Percentiles rank a stretch among this genome's conserved stretches.
These are phyloP conservation scores for Minunthozetes semirufus DNA, from an alignment of 2,888 invertebrate species.

Conservation along the genomic window DNA sequence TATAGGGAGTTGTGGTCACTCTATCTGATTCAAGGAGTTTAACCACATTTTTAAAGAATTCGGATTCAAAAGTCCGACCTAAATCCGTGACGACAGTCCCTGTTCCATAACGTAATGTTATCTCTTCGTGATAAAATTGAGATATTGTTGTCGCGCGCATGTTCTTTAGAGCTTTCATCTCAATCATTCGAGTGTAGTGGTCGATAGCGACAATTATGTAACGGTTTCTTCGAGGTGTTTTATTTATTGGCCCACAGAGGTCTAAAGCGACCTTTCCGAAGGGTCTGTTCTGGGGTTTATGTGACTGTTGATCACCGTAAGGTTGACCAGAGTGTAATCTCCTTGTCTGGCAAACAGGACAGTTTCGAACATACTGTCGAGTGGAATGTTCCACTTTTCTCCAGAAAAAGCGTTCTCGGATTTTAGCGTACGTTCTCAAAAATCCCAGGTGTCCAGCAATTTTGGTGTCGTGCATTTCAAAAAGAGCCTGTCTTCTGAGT, in stretches of 20 bases:
- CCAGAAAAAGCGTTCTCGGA: too few species aligned
- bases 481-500: too few species aligned
- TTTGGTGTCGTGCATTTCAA: too few species aligned
- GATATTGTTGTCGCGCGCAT: neutral
- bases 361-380: neutral
- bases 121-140: neutral
- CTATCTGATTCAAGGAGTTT: too few species aligned
- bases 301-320: neutral
- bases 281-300: neutral
- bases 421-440: too few species aligned
- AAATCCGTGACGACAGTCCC: slow-evolving; percentile 39
- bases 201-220: slow-evolving; percentile 38
- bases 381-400: too few species aligned
- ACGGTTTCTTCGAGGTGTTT: slow-evolving; percentile 29
- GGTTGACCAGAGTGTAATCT: neutral
- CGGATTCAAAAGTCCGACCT: slow-evolving; percentile 40
- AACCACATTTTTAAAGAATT: slow-evolving; percentile 35
- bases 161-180: neutral
- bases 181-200: slow-evolving; percentile 27
- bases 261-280: slow-evolving; percentile 32
- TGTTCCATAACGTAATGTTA: slow-evolving; percentile 31
- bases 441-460: too few species aligned
- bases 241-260: slow-evolving; percentile 34
- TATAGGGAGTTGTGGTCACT: neutral
- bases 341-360: slow-evolving; percentile 39